Percentiles rank a stretch among this genome's conserved stretches.
Conservation (phyloP, 1,140 invertebrate genomes). For the Tetramorium simillimum region DNA sequence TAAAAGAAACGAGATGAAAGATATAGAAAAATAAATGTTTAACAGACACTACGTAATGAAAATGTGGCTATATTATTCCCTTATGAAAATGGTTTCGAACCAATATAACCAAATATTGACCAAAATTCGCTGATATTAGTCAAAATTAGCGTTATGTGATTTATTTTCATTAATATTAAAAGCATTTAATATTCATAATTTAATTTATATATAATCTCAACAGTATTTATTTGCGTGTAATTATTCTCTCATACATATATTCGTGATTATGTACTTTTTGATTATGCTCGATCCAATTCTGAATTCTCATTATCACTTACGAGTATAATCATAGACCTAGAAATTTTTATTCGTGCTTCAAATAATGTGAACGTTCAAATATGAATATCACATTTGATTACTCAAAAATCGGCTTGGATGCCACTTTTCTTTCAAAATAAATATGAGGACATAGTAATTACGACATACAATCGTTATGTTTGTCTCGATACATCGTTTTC, state of each 20-base stretch:
- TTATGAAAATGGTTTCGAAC: constrained; percentile 18
- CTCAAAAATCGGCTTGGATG: neutral
- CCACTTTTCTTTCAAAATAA: neutral
- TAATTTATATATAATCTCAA: constrained; percentile 4
- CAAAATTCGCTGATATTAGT: constrained; percentile 3
- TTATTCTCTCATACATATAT: neutral
- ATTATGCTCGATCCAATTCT: neutral
- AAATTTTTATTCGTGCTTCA: neutral
- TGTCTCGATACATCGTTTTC: neutral
- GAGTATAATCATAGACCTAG: neutral
- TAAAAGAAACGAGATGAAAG: constrained; percentile 58
- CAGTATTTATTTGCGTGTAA: constrained; percentile 11
- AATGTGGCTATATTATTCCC: constrained; percentile 5
- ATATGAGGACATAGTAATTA: neutral
- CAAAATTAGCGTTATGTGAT: constrained; percentile 14
- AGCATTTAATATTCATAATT: constrained; percentile 43
- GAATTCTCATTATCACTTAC: neutral
- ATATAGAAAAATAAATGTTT: constrained; percentile 36
- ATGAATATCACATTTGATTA: neutral
- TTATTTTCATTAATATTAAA: constrained; percentile 35
- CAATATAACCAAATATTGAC: constrained; percentile 19
- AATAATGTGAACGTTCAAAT: neutral
- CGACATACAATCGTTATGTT: neutral
- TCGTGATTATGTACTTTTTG: neutral
- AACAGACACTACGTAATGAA: constrained; percentile 28